Evolutionary conservation across 2,113 vertebrate species (phyloP).

Genomic region (Anoplopoma fimbria): DNA sequence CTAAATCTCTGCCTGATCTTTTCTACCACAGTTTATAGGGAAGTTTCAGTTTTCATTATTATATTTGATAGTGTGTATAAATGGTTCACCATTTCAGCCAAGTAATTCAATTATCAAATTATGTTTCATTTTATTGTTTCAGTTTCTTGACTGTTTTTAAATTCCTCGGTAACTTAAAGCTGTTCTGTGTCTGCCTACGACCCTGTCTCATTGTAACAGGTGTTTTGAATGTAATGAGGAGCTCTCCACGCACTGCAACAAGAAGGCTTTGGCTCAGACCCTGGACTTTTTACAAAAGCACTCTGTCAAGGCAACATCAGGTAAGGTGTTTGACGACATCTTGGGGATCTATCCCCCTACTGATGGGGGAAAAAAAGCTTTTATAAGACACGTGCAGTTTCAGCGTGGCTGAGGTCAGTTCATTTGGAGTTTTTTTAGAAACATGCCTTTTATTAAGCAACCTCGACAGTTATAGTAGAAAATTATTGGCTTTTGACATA

Average conservation of each 20-base stretch:
- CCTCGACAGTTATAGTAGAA: neutral
- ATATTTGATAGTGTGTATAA: neutral
- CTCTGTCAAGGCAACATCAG: slow-evolving; percentile 90
- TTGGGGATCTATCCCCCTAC: neutral
- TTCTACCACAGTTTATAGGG: neutral
- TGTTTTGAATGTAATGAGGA: slow-evolving; percentile 98
- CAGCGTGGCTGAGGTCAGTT: neutral
- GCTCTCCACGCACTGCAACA: slow-evolving; percentile 95
- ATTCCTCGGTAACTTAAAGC: neutral
- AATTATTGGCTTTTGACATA: neutral
- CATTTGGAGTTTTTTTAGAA: neutral
- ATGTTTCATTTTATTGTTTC: neutral
- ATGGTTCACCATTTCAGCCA: neutral
- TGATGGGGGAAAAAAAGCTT: slow-evolving; percentile 22
- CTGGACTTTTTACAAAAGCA: slow-evolving; percentile 97
- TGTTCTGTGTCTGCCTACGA: slow-evolving; percentile 21
- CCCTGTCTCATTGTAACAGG: slow-evolving; percentile 79
- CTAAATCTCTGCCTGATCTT: neutral
- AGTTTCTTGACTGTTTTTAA: neutral
- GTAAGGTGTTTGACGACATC: slow-evolving; percentile 79
- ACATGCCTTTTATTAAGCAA: neutral
- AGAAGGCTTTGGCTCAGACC: slow-evolving; percentile 94
- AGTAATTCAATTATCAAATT: neutral
- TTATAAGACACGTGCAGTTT: neutral
- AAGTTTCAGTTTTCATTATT: slow-evolving; percentile 13